Base-by-base conservation (phyloP, 1,140 invertebrate species). In the Hestina assimilis region DNA sequence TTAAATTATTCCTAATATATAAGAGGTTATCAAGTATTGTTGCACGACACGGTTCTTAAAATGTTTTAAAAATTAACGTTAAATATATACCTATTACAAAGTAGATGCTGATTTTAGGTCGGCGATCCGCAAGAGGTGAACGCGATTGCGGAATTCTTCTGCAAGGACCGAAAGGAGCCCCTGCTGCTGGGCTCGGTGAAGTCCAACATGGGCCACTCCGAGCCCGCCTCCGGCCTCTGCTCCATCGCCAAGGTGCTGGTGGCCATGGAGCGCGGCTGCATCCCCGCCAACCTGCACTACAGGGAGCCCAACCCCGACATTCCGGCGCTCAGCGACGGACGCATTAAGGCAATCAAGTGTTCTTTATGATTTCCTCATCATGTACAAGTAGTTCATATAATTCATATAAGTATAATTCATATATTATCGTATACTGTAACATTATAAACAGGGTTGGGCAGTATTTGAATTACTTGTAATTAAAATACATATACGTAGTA, bases 171-270 rank as follows among this genome's bases (percentile, higher is more conserved):
- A 5, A 90, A 92, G 7, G 87, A 84, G 0, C 96, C 97, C 1
- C 88, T 99, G 12, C 79, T 98, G 1, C 93, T 99, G 72, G 98
- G 98, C 1, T 98, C 97, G 0, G 95, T 98, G 0, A 99, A 99
- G 80, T 97, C 96, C 1, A 99, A 99, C 85, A 98, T 99, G 96
- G 98, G 98, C 0, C 98, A 99, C 74, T 93, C 97, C 3, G 98
- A 99, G 84, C 95, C 97, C 3, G 96, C 97, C 0, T 98, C 97
- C 62, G 96, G 96, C 26, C 78, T 98, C 0, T 96, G 96, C 75
- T 95, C 96, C 0, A 89, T 99, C 40, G 95, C 95, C 1, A 99
- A 99, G 82, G 90, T 96, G n/a, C 66, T 99, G 2, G 93, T 99
- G 45, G 94, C 96, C 2, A 97, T 99, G 94, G 96, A 99, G 86